Evolutionary conservation across 2,797 vertebrate species (phyloP), one percentile per base, ranked within the genome.

Genomic region (Poecile montanus): DNA sequence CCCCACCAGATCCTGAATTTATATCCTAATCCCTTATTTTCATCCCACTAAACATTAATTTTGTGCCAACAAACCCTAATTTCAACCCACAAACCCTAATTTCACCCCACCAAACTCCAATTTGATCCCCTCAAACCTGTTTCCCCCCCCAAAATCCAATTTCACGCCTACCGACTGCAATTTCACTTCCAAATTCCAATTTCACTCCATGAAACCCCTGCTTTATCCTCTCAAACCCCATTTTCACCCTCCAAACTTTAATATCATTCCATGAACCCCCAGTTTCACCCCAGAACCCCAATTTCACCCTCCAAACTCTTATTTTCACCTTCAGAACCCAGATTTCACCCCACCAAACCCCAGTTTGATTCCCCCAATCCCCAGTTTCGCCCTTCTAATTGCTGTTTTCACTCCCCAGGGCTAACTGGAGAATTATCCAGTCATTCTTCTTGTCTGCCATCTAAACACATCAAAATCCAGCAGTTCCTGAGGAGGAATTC

Each of bases 321-420:
- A 19, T 16, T 44, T 44, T 44, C 44, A 45, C 44, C 44, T 19
- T 38, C 38, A 10, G 38, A 38, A 38, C 38, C 38, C 38, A 38
- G 38, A 38, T 63, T 77, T 23, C 20, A 36, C 26, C 15, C 13
- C n/a, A 13, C 19, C 48, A 45, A 54, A 44, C 30, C 11, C 30
- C 15, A 17, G 23, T 22, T 29, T 6, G 6, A 40, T 7, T 6
- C 7, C 25, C 6, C 26, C n/a, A 57, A 7, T 0, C 13, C n/a
- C 11, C 4, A 27, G 1, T 66, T 66, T 60, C 47, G 13, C 32
- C 25, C 26, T 70, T 47, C 16, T 13, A 16, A 26, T 17, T 14
- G 2, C 25, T 15, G 12, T 45, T 82, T 71, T 72, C 22, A 27
- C 6, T 19, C 13, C 19, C 9, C 47, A 7, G 38, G 11, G 32